Base-by-base conservation (phyloP, 2,113 vertebrate genomes). In the Chaetodon trifascialis region DNA sequence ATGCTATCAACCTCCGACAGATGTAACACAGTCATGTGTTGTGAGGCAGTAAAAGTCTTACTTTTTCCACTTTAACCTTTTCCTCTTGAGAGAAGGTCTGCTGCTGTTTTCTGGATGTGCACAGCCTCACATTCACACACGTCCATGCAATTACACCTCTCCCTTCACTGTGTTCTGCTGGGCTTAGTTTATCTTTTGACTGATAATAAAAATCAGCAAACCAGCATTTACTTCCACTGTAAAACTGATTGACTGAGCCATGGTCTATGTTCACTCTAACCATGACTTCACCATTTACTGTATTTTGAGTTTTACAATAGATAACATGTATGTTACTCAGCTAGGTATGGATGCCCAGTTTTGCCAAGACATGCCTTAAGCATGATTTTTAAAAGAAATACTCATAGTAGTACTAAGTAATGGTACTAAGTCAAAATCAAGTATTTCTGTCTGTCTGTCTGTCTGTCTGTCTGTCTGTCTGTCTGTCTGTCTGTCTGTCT, bases 1-100 rank as follows among this genome's bases (percentile, higher is more conserved):
- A 76, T 25, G 56, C 66, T 52, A 85, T 81, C 72, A 84, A 49
- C 76, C 88, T 73, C 79, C 79, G 19, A 49, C 78, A 75, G 83
- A 78, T 68, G 54, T 38, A 75, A 74, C 25, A 21, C 15, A 40
- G 55, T 60, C 69, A 38, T 73, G 75, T n/a, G 74, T 16, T 47
- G 30, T 19, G 34, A 80, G 67, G 56, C n/a, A 19, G 60, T 49
- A 30, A 44, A 76, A 79, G 65, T 76, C 65, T 25, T 19, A n/a
- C 17, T 56, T 36, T 36, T 83, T 67, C 59, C 21, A 34, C 54
- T 78, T 83, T 88, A 64, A 72, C 56, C 55, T 74, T 72, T 73
- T 40, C 23, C 7, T 16, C 1, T 12, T 21, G 59, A 67, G 30
- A 44, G 23, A 81, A 66, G 11, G 30, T 51, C 62, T n/a, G 40